Percentiles rank a stretch among this genome's conserved stretches.
Evolutionary conservation across 2,797 vertebrate genomes (phyloP).

Genomic region (Propithecus deckenii): DNA sequence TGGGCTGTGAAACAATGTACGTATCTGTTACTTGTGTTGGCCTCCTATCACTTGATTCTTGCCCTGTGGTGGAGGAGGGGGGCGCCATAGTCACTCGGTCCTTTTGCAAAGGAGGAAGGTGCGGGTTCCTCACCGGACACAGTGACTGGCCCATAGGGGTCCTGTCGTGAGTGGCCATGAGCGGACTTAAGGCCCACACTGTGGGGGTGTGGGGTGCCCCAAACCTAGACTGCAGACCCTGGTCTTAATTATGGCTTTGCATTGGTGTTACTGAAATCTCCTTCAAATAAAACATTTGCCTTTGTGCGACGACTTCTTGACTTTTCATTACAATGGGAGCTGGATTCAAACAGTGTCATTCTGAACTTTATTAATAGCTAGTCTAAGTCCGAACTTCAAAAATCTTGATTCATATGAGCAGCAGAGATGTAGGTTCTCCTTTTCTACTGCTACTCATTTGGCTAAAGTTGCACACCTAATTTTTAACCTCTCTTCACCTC

Average conservation of each 20-base stretch:
- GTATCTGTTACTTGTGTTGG: background rate
- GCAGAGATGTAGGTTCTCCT: background rate
- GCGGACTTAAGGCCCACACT: background rate
- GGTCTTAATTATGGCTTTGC: background rate
- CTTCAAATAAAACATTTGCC: background rate
- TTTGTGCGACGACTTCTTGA: background rate
- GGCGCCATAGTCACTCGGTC: background rate
- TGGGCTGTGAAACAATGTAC: background rate
- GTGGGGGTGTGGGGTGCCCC: background rate
- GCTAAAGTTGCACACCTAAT: background rate
- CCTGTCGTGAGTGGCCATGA: fast-evolving
- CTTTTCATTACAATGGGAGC: background rate
- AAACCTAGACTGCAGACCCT: background rate
- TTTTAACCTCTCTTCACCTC: background rate
- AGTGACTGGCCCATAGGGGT: fast-evolving
- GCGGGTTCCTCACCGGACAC: background rate
- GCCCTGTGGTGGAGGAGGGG: background rate
- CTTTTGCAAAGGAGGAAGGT: background rate
- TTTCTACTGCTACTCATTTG: background rate
- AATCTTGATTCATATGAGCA: background rate
- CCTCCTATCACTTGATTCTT: background rate
- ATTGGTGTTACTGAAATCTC: background rate
- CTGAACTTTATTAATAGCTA: background rate
- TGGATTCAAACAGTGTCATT: background rate
- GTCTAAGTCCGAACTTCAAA: background rate